These are phyloP conservation scores for Xestia c-nigrum DNA, from an alignment of 2,888 invertebrate genomes.

Conservation along the genomic window DNA sequence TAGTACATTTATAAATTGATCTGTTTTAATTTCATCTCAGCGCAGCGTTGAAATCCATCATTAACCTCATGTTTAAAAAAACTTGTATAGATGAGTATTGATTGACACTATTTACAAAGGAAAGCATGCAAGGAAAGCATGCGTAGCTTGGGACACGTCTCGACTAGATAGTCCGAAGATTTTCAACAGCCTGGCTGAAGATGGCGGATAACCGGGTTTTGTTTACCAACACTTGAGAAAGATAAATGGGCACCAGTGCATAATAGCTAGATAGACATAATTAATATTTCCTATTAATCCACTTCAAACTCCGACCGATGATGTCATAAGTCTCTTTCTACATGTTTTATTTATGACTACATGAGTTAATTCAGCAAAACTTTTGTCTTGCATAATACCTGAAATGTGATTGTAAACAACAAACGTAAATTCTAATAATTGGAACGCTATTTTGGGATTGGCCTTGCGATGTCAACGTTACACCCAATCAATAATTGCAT, in stretches of 20 bases:
- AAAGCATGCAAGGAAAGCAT: no score
- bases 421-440: background rate
- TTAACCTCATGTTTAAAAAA: background rate
- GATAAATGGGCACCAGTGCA: background rate
- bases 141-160: background rate
- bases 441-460: background rate
- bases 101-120: background rate
- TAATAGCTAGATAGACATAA: background rate
- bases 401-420: background rate
- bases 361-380: background rate
- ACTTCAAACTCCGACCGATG: background rate
- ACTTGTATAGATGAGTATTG: background rate
- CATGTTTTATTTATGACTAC: background rate
- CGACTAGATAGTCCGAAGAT: background rate
- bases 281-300: no score
- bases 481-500: conserved; percentile 29
- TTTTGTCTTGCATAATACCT: background rate
- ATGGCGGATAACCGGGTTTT: background rate
- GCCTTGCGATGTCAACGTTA: background rate
- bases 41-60: background rate
- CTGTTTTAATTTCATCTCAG: background rate
- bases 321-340: background rate
- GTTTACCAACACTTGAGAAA: background rate
- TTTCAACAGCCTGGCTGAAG: background rate
- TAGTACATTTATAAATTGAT: no score